Conservation (phyloP, 2,888 invertebrate species). For the Synergus japonicus region DNA sequence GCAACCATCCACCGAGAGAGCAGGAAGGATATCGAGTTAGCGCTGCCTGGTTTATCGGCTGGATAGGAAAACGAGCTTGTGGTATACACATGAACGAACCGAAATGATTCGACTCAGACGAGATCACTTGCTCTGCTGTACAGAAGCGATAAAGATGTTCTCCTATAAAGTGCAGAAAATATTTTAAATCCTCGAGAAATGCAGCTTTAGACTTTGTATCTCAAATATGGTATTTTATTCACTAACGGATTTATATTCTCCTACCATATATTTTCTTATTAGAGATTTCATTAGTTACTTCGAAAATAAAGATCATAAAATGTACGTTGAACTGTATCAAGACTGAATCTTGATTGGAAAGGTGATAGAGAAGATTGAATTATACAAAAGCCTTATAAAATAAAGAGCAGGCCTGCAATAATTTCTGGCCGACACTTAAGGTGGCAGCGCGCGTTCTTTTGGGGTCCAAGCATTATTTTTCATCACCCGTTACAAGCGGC, state of each 20-base stretch:
- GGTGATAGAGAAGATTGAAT: constrained; percentile 22
- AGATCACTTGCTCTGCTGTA: constrained; percentile 25
- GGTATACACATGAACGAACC: constrained; percentile 20
- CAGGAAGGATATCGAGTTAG: constrained; percentile 35
- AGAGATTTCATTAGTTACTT: background rate
- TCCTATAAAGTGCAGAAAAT: constrained; percentile 22
- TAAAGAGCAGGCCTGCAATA: constrained; percentile 22
- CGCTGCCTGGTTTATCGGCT: constrained; percentile 16
- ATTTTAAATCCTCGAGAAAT: constrained; percentile 26
- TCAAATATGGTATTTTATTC: constrained; percentile 1
- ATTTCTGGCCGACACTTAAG: constrained; percentile 24
- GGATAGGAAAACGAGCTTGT: constrained; percentile 34
- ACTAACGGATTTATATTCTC: background rate
- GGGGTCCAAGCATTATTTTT: constrained; percentile 9
- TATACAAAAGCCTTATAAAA: constrained; percentile 20
- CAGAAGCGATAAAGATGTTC: constrained; percentile 32
- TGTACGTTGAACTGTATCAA: background rate
- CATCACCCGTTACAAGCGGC: constrained; percentile 23
- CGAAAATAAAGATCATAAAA: too few species aligned
- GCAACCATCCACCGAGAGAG: background rate
- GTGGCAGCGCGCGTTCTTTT: background rate
- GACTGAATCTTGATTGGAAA: background rate
- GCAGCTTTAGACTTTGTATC: constrained; percentile 1
- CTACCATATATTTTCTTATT: background rate
- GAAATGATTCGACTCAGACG: constrained; percentile 36